Percentiles rank a stretch among this genome's conserved stretches.
phyloP scores from a whole-genome alignment of 2,113 vertebrate species.

The Hippocampus comes region DNA sequence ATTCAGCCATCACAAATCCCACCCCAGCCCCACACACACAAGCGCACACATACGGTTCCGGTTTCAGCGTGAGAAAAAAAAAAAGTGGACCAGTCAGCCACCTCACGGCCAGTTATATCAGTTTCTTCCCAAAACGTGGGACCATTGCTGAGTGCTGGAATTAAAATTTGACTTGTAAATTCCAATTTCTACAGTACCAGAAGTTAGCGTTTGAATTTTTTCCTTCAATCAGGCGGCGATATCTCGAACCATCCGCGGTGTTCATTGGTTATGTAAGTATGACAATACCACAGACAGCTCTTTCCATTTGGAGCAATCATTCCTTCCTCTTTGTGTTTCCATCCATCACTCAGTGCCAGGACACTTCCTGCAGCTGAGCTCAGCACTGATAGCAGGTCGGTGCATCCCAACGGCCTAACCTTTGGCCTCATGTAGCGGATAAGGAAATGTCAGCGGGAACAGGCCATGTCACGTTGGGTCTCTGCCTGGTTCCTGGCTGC shows the following conservation, averaged over 20 bases:
- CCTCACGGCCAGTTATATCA: background rate
- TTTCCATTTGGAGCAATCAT: slow-evolving; percentile 29
- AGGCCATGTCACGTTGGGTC: slow-evolving; percentile 38
- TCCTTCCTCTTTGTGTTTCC: slow-evolving; percentile 33
- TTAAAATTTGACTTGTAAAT: background rate
- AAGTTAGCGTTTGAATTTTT: background rate
- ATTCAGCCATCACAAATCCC: too few species aligned
- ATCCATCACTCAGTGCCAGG: slow-evolving; percentile 26
- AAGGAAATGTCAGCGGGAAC: slow-evolving; percentile 66
- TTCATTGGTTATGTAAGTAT: slow-evolving; percentile 50
- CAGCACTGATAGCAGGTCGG: slow-evolving; percentile 44
- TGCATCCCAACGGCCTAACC: slow-evolving; percentile 36
- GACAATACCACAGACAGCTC: slow-evolving; percentile 6
- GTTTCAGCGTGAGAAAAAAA: background rate
- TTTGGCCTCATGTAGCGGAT: slow-evolving; percentile 53
- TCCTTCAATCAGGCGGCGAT: background rate
- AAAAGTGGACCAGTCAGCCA: background rate
- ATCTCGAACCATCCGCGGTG: slow-evolving; percentile 10
- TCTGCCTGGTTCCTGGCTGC: slow-evolving; percentile 39
- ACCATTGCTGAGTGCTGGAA: background rate
- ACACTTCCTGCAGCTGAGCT: slow-evolving; percentile 59
- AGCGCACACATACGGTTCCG: too few species aligned
- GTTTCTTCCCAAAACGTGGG: background rate
- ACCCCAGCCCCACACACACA: too few species aligned
- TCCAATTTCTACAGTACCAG: background rate